Conservation (phyloP, 2,113 vertebrate genomes). For the Rhinoderma darwinii region DNA sequence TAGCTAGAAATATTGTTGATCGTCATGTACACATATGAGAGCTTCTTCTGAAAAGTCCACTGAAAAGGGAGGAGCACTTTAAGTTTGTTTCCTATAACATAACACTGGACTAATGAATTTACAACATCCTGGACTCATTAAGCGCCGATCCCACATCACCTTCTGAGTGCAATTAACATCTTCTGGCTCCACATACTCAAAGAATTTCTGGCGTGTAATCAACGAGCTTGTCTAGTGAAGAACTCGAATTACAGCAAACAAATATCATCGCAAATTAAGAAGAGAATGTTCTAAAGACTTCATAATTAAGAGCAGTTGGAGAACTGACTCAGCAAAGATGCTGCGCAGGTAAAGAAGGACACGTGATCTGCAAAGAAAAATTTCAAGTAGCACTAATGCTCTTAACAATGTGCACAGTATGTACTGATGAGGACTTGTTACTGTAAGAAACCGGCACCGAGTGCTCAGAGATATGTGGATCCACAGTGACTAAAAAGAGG, state of each 20-base stretch:
- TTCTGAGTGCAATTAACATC: background rate
- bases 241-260: background rate
- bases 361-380: background rate
- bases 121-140: background rate
- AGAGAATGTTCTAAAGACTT: background rate
- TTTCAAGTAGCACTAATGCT: background rate
- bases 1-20: too few relatives aligned
- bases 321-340: background rate
- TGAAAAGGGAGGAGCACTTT: too few relatives aligned
- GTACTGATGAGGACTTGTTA: background rate
- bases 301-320: background rate
- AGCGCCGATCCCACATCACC: background rate
- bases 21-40: too few relatives aligned
- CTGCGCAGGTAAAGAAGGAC: background rate
- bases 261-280: background rate
- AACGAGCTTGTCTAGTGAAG: background rate
- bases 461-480: too few relatives aligned
- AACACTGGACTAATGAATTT: background rate
- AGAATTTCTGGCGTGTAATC: background rate
- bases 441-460: background rate
- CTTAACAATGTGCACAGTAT: background rate
- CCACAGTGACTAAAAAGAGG: too few relatives aligned
- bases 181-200: background rate
- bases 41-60: too few relatives aligned
- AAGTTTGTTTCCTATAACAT: background rate